Conservation (phyloP, 2,888 invertebrate genomes). For the Brachycybe producta region DNA sequence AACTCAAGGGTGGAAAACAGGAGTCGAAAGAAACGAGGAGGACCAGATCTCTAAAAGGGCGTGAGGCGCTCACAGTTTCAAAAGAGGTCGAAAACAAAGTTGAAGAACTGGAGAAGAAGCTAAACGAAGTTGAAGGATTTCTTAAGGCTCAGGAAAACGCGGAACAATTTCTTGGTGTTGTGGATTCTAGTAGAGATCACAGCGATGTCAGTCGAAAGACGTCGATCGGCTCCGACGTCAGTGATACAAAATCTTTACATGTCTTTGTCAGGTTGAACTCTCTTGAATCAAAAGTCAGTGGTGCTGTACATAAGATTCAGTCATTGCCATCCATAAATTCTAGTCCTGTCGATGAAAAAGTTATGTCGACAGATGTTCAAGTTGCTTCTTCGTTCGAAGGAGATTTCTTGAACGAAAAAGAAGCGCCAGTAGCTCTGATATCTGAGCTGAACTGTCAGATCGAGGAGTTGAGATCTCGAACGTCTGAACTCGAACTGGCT, state of each 20-base stretch:
- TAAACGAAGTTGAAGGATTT: slow-evolving; percentile 30
- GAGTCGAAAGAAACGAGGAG: slow-evolving; percentile 65
- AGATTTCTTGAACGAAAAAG: slow-evolving; percentile 1
- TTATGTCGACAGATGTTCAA: not conserved
- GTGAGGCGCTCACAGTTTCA: slow-evolving; percentile 54
- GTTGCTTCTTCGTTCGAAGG: not conserved
- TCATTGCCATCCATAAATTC: not conserved
- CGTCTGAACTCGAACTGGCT: not conserved
- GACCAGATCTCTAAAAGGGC: slow-evolving; percentile 65
- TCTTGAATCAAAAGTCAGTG: slow-evolving; percentile 2
- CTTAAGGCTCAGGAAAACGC: not conserved
- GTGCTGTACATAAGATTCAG: not conserved
- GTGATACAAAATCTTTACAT: not conserved
- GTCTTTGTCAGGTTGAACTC: slow-evolving; percentile 10
- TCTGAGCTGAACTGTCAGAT: slow-evolving; percentile 5
- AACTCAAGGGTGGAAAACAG: slow-evolving; percentile 62
- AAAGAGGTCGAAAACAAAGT: slow-evolving; percentile 76
- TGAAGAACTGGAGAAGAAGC: slow-evolving; percentile 63
- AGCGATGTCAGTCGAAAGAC: not conserved
- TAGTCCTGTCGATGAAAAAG: not conserved
- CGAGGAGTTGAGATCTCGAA: not conserved
- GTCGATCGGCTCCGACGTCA: not conserved
- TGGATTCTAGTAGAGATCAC: not conserved
- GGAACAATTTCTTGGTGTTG: not conserved
- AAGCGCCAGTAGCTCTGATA: not conserved